A percentile compares a stretch with the other conserved stretches of the same genome.
Evolutionary conservation across 2,888 invertebrate genomes (phyloP).

Genomic region (Macrophya alboannulata): DNA sequence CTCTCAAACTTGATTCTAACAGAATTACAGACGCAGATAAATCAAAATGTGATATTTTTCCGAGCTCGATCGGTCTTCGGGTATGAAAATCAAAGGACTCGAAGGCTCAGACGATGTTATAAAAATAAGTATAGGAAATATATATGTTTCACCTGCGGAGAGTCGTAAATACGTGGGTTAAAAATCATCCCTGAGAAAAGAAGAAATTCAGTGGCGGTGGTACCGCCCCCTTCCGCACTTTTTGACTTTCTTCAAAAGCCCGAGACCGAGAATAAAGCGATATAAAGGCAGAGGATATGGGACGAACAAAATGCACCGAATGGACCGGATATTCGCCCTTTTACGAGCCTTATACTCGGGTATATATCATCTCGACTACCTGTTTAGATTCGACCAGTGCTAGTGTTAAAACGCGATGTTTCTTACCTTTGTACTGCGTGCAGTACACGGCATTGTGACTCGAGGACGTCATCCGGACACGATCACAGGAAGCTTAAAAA

Average conservation of each 20-base stretch:
- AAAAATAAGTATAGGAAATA: neutral
- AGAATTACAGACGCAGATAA: constrained; percentile 68
- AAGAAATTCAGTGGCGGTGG: constrained; percentile 61
- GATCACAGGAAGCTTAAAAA: neutral
- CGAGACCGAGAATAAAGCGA: constrained; percentile 56
- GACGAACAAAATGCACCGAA: constrained; percentile 67
- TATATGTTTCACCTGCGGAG: neutral
- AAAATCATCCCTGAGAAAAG: constrained; percentile 60
- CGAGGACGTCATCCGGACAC: constrained; percentile 34
- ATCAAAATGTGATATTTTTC: too few relatives aligned
- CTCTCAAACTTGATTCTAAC: constrained; percentile 77
- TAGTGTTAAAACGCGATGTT: constrained; percentile 33
- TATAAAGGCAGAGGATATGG: constrained; percentile 46
- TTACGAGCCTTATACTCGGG: constrained; percentile 60
- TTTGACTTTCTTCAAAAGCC: constrained; percentile 71
- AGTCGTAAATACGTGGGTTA: constrained; percentile 40
- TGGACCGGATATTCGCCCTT: constrained; percentile 72
- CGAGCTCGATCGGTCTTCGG: neutral
- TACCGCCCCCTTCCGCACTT: constrained; percentile 73
- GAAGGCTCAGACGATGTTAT: neutral
- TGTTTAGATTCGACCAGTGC: constrained; percentile 44
- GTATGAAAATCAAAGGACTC: neutral
- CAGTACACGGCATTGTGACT: constrained; percentile 6
- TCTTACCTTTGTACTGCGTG: constrained; percentile 3
- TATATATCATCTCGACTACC: constrained; percentile 51